Conservation (phyloP, 2,113 vertebrate species). For the Prinia subflava region DNA sequence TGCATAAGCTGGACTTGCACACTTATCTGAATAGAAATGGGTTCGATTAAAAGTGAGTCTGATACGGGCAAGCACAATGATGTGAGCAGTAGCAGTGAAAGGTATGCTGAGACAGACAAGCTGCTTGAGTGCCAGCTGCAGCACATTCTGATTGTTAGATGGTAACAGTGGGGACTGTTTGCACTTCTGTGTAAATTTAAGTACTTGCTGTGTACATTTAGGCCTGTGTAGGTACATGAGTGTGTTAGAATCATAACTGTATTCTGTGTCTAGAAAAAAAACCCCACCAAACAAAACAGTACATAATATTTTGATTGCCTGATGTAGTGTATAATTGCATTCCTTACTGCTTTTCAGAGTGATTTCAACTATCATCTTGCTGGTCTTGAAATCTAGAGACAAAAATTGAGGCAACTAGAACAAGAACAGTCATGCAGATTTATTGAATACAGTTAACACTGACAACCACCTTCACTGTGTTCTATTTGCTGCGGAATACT, state of each 20-base stretch:
- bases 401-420: background rate
- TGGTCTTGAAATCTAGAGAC: background rate
- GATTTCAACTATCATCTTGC: background rate
- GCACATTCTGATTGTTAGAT: background rate
- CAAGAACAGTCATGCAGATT: background rate
- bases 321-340: background rate
- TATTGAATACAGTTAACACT: background rate
- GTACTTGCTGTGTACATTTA: background rate
- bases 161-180: background rate
- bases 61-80: background rate
- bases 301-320: background rate
- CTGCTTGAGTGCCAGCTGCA: background rate
- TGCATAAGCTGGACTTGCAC: background rate
- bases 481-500: background rate
- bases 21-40: background rate
- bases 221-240: background rate
- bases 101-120: background rate
- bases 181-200: background rate
- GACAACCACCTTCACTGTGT: background rate
- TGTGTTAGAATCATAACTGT: background rate
- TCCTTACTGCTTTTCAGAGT: background rate
- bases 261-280: background rate
- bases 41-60: background rate
- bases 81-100: background rate
- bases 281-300: rapidly evolving